Percentiles rank a stretch among this genome's conserved stretches.
Evolutionary conservation across 2,888 invertebrate species (phyloP).

Genomic region (Metopia argyrocephala): DNA sequence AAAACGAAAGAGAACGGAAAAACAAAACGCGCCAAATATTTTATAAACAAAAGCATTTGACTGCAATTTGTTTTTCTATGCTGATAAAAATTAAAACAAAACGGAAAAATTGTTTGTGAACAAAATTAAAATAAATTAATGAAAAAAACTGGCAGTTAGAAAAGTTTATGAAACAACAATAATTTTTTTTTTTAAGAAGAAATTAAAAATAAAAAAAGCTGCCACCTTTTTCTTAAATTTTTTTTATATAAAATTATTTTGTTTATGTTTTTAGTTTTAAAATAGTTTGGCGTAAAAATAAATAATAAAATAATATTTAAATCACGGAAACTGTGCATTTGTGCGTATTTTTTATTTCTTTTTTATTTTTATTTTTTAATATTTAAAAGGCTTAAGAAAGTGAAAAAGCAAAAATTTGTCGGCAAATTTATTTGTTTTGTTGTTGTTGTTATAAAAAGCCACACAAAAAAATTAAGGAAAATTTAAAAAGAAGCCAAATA

Average conservation of each 20-base stretch:
- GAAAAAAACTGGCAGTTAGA: slow-evolving; percentile 7
- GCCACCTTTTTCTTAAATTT: neutral
- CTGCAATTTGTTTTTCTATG: neutral
- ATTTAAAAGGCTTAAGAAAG: neutral
- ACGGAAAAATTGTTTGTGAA: neutral
- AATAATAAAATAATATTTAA: no score
- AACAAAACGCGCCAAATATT: slow-evolving; percentile 42
- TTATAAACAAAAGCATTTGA: neutral
- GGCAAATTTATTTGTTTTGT: slow-evolving; percentile 1
- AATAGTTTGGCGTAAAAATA: no score
- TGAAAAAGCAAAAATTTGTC: slow-evolving; percentile 18
- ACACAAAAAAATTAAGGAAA: slow-evolving; percentile 19
- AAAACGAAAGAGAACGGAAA: neutral
- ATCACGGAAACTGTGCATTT: no score
- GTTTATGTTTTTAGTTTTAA: neutral
- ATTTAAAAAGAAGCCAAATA: slow-evolving; percentile 11
- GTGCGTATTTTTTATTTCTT: neutral
- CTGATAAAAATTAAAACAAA: neutral
- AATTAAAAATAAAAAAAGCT: neutral
- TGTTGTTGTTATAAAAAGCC: slow-evolving; percentile 4
- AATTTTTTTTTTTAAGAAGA: neutral
- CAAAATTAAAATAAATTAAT: slow-evolving; percentile 11
- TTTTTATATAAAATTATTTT: slow-evolving; percentile 16
- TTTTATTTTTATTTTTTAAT: neutral
- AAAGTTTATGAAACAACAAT: no score